Evolutionary conservation across 2,888 invertebrate genomes (phyloP), one percentile per base, ranked within the genome.

Genomic region (Amblyjoppa proteus): DNA sequence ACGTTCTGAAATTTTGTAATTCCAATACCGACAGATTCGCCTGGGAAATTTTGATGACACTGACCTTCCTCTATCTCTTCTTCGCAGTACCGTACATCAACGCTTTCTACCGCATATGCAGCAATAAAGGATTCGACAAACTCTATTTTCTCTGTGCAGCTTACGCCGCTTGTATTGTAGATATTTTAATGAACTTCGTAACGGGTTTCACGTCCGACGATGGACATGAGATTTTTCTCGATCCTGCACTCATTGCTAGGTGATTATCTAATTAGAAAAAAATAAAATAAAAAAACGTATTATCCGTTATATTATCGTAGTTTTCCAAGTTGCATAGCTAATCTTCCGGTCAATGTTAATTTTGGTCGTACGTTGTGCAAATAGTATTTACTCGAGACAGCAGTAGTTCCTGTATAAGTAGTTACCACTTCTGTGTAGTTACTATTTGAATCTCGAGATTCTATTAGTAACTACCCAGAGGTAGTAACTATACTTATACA

Each of bases 171-270:
- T 92, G 91, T 58, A 70, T 92, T 16, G 38, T 90, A 3, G 93
- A 94, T 49, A 91, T 93, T 70, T n/a, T 88, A 3, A 76, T 94
- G 16, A 92, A 91, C 86, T 94, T 93, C 71, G 83, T 94, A 4
- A 93, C 93, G 3, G 94, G 94, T 34, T 92, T 88, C 74, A 81
- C 76, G 3, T 89, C 91, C 0, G 45, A 49, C 0, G 89, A 92
- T 31, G 90, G 90, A 7, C 89, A 90, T 49, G 91, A 92, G 75
- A 90, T 92, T 69, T 86, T 89, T 75, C 86, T 93, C 0, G 90
- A 92, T 73, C 89, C 91, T 3, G n/a, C 69, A 16, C 71, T 90
- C 9, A 89, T 91, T 64, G 79, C 83, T 11, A 86, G 90, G 93
- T 92, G 82, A 70, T 34, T 13, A 3, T 78, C 38, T 28, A 53